Conservation (phyloP, 2,797 vertebrate genomes). For the Merluccius polli region DNA sequence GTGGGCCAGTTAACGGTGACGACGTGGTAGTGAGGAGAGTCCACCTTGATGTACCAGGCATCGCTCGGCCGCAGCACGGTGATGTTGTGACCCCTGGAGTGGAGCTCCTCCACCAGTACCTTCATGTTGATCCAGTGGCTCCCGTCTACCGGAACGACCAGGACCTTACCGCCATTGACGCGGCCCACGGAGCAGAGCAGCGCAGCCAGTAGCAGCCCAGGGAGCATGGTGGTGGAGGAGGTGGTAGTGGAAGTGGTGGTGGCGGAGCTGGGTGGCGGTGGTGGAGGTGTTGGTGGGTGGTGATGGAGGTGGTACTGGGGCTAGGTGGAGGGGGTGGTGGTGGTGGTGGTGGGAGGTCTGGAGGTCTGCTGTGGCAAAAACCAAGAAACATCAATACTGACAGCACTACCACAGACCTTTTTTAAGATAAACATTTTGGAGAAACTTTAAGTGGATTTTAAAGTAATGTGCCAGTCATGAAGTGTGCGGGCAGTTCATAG, state of each 20-base stretch:
- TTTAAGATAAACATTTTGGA: no score
- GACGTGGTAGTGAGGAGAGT: slow-evolving; percentile 40
- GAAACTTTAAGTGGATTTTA: no score
- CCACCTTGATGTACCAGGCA: background rate
- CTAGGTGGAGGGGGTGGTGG: no score
- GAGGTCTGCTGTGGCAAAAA: background rate
- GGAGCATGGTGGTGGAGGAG: background rate
- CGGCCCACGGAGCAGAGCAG: slow-evolving; percentile 39
- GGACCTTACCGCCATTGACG: slow-evolving; percentile 29
- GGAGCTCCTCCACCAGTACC: background rate
- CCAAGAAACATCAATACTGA: background rate
- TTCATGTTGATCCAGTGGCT: slow-evolving; percentile 4
- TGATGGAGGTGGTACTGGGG: no score
- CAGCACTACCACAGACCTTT: no score
- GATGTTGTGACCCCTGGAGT: background rate
- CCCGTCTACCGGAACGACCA: background rate
- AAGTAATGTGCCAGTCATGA: no score
- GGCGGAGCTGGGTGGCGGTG: background rate
- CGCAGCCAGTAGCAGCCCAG: background rate
- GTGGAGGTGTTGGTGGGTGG: background rate
- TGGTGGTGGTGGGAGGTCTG: background rate
- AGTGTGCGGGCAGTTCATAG: no score
- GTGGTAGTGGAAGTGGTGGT: background rate
- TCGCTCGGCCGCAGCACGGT: background rate
- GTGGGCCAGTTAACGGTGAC: slow-evolving; percentile 11